Evolutionary conservation across 2,113 vertebrate species (phyloP), one percentile per base, ranked within the genome.

Genomic region (Aptenodytes patagonicus): DNA sequence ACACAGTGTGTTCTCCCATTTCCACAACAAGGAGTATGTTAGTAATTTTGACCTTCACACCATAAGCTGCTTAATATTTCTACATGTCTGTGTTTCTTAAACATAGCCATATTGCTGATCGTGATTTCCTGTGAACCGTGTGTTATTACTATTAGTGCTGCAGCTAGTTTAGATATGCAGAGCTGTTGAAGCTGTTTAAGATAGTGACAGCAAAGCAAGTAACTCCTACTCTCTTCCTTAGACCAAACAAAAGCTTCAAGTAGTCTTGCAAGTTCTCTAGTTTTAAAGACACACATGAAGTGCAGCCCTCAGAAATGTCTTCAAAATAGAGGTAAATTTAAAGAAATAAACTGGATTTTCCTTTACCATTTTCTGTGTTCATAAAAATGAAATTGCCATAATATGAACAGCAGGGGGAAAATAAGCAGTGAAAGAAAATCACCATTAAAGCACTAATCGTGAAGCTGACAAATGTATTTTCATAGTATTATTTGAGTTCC

Each of bases 401-500:
- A 89, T 91, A 76, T 0, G 4, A 97, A 75, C 52, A 93, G 73
- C 84, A 78, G 79, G 85, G 68, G n/a, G 36, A 93, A 97, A 92
- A 89, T 71, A 79, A 83, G 58, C 60, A 60, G 73, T 92, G 66
- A 95, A 93, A 80, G 79, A 83, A 88, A 82, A 91, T 86, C 68
- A 68, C 60, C 26, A 61, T 94, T 93, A 94, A 90, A 91, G 58
- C 78, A 52, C 55, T 90, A 86, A 88, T 92, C 26, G 1, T 57
- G 69, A 96, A 90, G 79, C 89, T 95, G 83, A 94, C 65, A 94
- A 91, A 69, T 83, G 93, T 85, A 91, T 97, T 95, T 97, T 90
- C 72, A 26, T 91, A 93, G 87, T 90, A 90, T 87, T 95, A 93
- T 87, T 36, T 84, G 87, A 87, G 60, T 92, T 94, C 87, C 78